Conservation (phyloP, 1,140 invertebrate genomes). For the Macrobrachium rosenbergii region DNA sequence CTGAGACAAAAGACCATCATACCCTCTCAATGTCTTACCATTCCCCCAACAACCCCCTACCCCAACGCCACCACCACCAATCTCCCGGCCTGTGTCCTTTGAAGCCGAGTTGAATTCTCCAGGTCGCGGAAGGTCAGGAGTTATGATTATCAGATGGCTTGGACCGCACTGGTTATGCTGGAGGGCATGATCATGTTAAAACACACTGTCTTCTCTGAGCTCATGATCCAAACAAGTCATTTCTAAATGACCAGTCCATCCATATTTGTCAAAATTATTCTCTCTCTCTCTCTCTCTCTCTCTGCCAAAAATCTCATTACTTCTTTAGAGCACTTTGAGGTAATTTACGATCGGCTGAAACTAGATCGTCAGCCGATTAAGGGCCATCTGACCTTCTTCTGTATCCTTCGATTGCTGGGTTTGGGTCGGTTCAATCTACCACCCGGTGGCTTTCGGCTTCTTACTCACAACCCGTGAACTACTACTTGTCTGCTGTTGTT, state of each 20-base stretch:
- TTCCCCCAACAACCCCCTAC: too few species aligned
- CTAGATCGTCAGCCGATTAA: conserved; percentile 9
- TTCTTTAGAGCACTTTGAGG: conserved; percentile 27
- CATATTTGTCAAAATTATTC: too few species aligned
- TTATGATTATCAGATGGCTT: conserved; percentile 48
- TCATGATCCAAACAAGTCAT: too few species aligned
- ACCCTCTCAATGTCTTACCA: not conserved
- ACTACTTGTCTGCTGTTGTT: too few species aligned
- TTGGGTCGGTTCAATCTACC: too few species aligned
- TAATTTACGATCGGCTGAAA: conserved; percentile 39
- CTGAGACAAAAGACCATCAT: conserved; percentile 56
- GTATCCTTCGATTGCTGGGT: not conserved
- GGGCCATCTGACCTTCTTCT: not conserved
- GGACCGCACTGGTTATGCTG: not conserved
- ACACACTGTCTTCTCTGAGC: too few species aligned
- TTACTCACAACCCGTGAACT: too few species aligned
- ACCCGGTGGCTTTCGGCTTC: too few species aligned
- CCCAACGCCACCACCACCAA: too few species aligned
- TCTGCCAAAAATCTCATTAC: not conserved
- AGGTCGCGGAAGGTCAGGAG: conserved; percentile 11
- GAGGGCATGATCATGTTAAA: too few species aligned
- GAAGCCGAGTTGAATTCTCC: conserved; percentile 21
- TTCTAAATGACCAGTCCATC: too few species aligned
- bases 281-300: too few species aligned
- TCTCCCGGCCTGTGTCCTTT: conserved; percentile 3